These are phyloP conservation scores for Andrena cerasifolii DNA, from an alignment of 1,140 invertebrate species.

Conservation along the genomic window DNA sequence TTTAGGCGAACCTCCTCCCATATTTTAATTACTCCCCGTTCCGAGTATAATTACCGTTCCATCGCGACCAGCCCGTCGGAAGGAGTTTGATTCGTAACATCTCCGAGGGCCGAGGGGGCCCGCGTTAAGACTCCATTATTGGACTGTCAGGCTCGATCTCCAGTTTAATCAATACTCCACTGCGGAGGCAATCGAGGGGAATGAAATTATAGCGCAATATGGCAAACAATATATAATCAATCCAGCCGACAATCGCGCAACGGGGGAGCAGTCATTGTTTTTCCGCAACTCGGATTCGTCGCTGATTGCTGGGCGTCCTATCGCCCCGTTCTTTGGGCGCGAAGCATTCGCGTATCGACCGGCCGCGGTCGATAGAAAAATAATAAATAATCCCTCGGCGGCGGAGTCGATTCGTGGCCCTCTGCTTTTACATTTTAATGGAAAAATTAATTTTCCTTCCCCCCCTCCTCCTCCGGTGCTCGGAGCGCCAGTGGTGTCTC, in stretches of 20 bases:
- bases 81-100: slow-evolving; percentile 44
- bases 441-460: slow-evolving; percentile 35
- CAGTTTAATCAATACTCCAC: slow-evolving; percentile 36
- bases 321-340: too few species aligned
- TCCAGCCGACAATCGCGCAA: background rate
- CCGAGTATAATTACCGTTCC: slow-evolving; percentile 24
- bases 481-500: too few species aligned
- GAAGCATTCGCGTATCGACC: too few species aligned
- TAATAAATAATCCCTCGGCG: background rate
- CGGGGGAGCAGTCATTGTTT: slow-evolving; percentile 10
- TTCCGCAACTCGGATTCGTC: background rate
- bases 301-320: slow-evolving; percentile 1
- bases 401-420: background rate
- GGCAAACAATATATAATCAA: slow-evolving; percentile 54
- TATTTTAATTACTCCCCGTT: slow-evolving; percentile 36
- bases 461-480: too few species aligned
- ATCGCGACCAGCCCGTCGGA: slow-evolving; percentile 22
- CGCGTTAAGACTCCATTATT: slow-evolving; percentile 55
- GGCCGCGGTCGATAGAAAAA: background rate
- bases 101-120: slow-evolving; percentile 30
- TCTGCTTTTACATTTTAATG: slow-evolving; percentile 35
- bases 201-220: slow-evolving; percentile 41
- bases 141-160: slow-evolving; percentile 44
- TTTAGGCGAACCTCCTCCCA: slow-evolving; percentile 1
- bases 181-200: slow-evolving; percentile 25